phyloP scores from a whole-genome alignment of 2,888 invertebrate genomes.

The Galeopsomyia nigrocyanea region DNA sequence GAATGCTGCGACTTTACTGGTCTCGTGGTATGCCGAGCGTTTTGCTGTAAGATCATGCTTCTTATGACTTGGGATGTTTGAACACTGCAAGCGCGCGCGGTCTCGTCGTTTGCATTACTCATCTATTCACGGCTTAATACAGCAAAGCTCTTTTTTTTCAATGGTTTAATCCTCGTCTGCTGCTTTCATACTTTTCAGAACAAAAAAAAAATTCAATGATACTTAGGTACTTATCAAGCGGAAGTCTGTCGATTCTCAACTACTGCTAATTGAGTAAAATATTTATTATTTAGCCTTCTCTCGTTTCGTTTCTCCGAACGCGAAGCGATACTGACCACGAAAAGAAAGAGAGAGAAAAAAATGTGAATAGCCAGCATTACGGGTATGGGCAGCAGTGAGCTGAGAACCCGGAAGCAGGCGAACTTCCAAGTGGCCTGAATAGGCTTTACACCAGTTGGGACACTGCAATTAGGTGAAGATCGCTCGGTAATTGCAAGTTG shows the following conservation, averaged over 20 bases:
- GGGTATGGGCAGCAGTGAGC: background rate
- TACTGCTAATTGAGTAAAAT: too few relatives aligned
- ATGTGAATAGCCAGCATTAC: constrained; percentile 14
- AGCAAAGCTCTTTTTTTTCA: too few relatives aligned
- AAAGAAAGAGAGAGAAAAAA: background rate
- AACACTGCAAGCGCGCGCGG: background rate
- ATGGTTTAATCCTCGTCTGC: too few relatives aligned
- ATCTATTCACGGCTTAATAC: too few relatives aligned
- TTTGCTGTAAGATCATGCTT: too few relatives aligned
- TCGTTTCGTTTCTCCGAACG: constrained; percentile 2
- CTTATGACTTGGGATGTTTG: too few relatives aligned
- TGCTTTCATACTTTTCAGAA: background rate
- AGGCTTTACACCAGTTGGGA: constrained; percentile 24
- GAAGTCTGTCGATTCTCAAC: too few relatives aligned
- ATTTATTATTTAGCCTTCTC: too few relatives aligned
- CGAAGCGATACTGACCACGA: too few relatives aligned
- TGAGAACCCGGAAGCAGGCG: constrained; percentile 43
- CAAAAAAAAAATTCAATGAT: background rate
- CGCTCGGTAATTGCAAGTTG: constrained; percentile 42
- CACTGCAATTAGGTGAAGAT: constrained; percentile 49
- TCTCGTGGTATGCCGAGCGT: constrained; percentile 7
- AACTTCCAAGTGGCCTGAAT: constrained; percentile 43
- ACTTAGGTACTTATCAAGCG: too few relatives aligned
- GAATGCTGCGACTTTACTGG: constrained; percentile 7
- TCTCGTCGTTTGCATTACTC: constrained; percentile 3